Conservation (phyloP, 2,113 vertebrate species). For the Erpornis zantholeuca region DNA sequence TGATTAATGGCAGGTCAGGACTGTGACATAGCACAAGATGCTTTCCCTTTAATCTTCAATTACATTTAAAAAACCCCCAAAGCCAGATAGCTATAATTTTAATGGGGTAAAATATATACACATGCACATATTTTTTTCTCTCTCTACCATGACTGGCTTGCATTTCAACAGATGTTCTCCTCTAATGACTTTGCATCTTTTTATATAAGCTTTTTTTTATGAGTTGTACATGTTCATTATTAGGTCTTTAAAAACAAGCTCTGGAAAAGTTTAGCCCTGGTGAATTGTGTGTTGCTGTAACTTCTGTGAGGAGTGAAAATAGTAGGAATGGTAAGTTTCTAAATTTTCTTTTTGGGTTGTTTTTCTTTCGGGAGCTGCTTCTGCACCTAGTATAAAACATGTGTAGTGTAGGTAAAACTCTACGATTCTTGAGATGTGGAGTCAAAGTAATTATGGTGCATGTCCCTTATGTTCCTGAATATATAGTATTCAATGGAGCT, state of each 20-base stretch:
- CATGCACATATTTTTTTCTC: not conserved
- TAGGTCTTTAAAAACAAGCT: not conserved
- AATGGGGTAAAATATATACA: not conserved
- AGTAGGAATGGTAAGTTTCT: not conserved
- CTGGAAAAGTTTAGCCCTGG: not conserved
- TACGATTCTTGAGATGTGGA: not conserved
- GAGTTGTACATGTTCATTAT: not conserved
- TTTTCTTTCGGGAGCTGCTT: not conserved
- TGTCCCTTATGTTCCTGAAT: not conserved
- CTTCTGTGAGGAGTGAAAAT: rapidly evolving
- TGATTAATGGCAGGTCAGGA: not conserved
- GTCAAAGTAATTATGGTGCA: not conserved
- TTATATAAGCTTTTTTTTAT: not conserved
- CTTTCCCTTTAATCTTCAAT: not conserved
- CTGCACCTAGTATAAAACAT: not conserved
- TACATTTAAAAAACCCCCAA: not conserved
- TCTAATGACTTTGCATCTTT: not conserved
- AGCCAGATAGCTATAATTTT: not conserved
- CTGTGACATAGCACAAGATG: not conserved
- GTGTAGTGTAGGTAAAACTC: not conserved
- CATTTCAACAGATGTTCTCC: not conserved
- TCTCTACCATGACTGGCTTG: not conserved
- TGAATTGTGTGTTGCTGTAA: not conserved
- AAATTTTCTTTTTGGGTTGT: not conserved
- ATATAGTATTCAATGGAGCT: not conserved